Conservation (phyloP, 2,888 invertebrate species). For the Tenthredo livida region DNA sequence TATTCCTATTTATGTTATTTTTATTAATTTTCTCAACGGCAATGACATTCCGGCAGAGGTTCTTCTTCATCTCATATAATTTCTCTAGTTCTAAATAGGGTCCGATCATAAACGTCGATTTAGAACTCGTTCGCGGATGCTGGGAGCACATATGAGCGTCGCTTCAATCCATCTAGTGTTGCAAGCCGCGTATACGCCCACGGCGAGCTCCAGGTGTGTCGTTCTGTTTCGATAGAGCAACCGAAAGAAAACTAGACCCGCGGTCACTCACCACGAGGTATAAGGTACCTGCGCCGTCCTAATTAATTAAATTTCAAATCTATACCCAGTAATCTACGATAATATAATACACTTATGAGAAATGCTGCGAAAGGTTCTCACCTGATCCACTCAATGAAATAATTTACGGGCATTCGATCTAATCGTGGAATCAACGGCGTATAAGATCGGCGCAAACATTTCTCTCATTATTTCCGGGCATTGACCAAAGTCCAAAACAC, state of each 20-base stretch:
- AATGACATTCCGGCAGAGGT: conserved; percentile 45
- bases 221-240: conserved; percentile 16
- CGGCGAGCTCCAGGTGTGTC: conserved; percentile 45
- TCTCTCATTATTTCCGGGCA: background rate
- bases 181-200: conserved; percentile 36
- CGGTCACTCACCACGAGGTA: conserved; percentile 39
- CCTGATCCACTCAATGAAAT: background rate
- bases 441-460: background rate
- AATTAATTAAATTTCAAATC: conserved; percentile 22
- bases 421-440: background rate
- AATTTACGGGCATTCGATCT: background rate
- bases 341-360: background rate
- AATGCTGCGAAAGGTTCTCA: background rate
- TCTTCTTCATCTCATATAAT: conserved; percentile 3
- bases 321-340: conserved; percentile 22
- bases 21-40: conserved; percentile 43
- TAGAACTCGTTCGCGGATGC: conserved; percentile 46
- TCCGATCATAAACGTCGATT: conserved; percentile 41
- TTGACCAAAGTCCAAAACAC: background rate
- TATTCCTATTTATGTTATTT: conserved; percentile 54
- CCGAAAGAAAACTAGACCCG: conserved; percentile 23
- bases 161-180: conserved; percentile 51
- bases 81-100: background rate
- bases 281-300: background rate
- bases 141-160: conserved; percentile 26